These are phyloP conservation scores for Tipula confusa DNA, from an alignment of 2,888 invertebrate species.

Conservation along the genomic window DNA sequence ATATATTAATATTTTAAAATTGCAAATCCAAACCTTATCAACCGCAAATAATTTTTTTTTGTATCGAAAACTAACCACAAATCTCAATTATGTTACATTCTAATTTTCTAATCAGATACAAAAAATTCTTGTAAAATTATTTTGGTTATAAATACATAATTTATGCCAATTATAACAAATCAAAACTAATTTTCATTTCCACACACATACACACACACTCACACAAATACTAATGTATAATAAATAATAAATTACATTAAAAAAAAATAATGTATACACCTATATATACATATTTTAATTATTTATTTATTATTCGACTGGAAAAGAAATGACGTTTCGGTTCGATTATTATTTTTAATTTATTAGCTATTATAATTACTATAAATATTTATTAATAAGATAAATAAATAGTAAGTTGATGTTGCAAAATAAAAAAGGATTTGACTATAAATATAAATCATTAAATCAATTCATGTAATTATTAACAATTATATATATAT, in stretches of 20 bases:
- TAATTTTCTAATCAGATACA: not conserved
- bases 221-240: too few species aligned
- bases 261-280: not conserved
- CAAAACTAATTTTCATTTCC: not conserved
- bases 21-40: not conserved
- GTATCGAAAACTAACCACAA: not conserved
- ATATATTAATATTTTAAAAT: too few species aligned
- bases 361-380: not conserved
- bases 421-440: not conserved
- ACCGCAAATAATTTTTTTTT: not conserved
- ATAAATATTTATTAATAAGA: not conserved
- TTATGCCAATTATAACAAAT: constrained; percentile 1
- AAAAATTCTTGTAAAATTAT: too few species aligned
- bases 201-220: too few species aligned
- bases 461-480: not conserved
- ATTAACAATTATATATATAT: not conserved
- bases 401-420: not conserved
- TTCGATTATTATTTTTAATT: not conserved
- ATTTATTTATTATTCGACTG: not conserved
- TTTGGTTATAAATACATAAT: not conserved
- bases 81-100: not conserved
- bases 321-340: not conserved
- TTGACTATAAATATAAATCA: not conserved
- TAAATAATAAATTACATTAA: not conserved
- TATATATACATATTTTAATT: not conserved